These are phyloP conservation scores for Huso huso DNA, from an alignment of 2,797 vertebrate species.

Conservation along the genomic window DNA sequence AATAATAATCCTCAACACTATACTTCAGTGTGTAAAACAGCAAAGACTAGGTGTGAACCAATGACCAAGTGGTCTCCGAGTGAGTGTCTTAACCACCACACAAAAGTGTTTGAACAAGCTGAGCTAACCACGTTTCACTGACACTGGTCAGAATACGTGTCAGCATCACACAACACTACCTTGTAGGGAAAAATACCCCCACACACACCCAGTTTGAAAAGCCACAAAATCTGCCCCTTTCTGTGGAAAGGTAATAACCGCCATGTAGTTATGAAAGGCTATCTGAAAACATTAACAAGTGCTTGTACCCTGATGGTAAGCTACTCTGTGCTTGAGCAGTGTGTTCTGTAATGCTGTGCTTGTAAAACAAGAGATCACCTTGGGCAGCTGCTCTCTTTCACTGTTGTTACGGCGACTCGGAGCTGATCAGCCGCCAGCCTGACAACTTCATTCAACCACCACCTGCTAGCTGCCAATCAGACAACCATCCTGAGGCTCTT, in stretches of 20 bases:
- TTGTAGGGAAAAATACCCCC: no score
- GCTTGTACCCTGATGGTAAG: constrained; percentile 24
- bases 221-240: neutral
- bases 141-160: no score
- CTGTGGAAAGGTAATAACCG: neutral
- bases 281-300: neutral
- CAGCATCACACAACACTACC: no score
- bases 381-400: constrained; percentile 52
- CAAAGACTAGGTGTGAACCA: no score
- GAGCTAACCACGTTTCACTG: no score
- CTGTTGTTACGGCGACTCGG: constrained; percentile 52
- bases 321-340: constrained; percentile 14
- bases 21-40: no score
- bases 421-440: constrained; percentile 54
- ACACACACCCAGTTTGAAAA: neutral
- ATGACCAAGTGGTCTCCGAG: no score
- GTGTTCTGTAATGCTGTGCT: constrained; percentile 24
- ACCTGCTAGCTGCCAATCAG: constrained; percentile 76
- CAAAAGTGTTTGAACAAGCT: no score
- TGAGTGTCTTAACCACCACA: no score
- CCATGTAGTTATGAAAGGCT: constrained; percentile 8
- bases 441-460: constrained; percentile 69
- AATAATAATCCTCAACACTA: no score
- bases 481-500: constrained; percentile 61
- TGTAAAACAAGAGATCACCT: constrained; percentile 64